Base-by-base conservation (phyloP, 2,113 vertebrate species). In the Serilophus lunatus region DNA sequence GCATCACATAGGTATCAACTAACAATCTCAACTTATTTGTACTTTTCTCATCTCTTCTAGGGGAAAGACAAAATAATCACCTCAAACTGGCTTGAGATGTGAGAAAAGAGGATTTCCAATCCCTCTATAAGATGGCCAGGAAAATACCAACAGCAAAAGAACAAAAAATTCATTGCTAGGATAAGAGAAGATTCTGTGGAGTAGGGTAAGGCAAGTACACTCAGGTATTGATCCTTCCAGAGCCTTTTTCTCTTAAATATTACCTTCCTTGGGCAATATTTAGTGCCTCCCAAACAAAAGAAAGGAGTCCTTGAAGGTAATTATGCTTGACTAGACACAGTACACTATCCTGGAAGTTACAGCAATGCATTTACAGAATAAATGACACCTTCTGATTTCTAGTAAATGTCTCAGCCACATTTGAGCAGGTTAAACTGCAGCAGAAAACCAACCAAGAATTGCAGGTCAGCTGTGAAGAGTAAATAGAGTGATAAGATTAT, bases 401-500 rank as follows among this genome's bases (percentile, higher is more conserved):
- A 64, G 65, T 90, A 82, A 93, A 86, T 93, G 59, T 50, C 68
- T 94, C 28, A 65, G 84, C 40, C 79, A 82, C 42, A 36, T 29
- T 86, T 0, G 1, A 85, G 36, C 31, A 69, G 65, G 57, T 91
- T 87, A 95, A 96, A 87, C 40, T 81, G 28, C 65, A 95, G 53
- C 84, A 86, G 79, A 95, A 95, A 96, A 76, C 36, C 54, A 92
- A 85, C 36, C 71, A 93, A 70, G 90, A 90, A 84, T 47, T 77
- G 47, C 81, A 86, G 68, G 68, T 59, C 68, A 92, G 56, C 56
- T 68, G 65, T 54, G 88, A 88, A 88, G 79, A 86, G 88, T 83
- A 96, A 95, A 95, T 77, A 51, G 65, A 94, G 85, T 77, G 91
- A 91, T 95, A 68, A 82, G 63, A 83, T 95, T 76, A 85, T 81